phyloP scores from a whole-genome alignment of 1,140 invertebrate genomes.

The Mizuhopecten yessoensis region DNA sequence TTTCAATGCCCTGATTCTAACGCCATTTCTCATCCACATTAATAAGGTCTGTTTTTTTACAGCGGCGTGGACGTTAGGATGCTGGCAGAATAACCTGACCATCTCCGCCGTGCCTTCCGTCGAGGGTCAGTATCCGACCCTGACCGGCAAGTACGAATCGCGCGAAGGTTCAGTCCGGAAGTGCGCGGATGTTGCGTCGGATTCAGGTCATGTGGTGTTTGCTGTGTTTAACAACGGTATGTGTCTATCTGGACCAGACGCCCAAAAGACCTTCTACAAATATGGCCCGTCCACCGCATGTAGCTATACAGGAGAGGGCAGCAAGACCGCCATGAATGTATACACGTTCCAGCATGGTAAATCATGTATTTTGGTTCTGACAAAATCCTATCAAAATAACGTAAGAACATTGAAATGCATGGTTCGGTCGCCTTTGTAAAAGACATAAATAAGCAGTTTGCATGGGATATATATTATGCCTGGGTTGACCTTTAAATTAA shows the following conservation, averaged over 20 bases:
- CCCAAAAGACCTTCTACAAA: constrained; percentile 52
- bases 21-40: too few relatives aligned
- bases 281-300: constrained; percentile 64
- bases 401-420: too few relatives aligned
- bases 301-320: constrained; percentile 59
- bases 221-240: constrained; percentile 66
- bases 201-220: constrained; percentile 64
- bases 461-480: too few relatives aligned
- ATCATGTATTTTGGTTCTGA: neutral
- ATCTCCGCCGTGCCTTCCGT: constrained; percentile 63
- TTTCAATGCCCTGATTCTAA: too few relatives aligned
- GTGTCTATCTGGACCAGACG: constrained; percentile 66
- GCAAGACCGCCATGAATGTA: constrained; percentile 60
- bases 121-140: constrained; percentile 53
- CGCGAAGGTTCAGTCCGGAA: constrained; percentile 60
- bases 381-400: too few relatives aligned
- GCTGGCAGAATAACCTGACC: constrained; percentile 59
- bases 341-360: constrained; percentile 69
- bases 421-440: too few relatives aligned
- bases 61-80: constrained; percentile 67
- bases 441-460: too few relatives aligned
- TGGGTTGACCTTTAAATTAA: too few relatives aligned
- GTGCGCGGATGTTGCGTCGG: constrained; percentile 67
- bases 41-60: constrained; percentile 41
- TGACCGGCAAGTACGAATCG: constrained; percentile 60